These are phyloP conservation scores for Synaphobranchus kaupii DNA, from an alignment of 2,797 vertebrate species.

Conservation along the genomic window DNA sequence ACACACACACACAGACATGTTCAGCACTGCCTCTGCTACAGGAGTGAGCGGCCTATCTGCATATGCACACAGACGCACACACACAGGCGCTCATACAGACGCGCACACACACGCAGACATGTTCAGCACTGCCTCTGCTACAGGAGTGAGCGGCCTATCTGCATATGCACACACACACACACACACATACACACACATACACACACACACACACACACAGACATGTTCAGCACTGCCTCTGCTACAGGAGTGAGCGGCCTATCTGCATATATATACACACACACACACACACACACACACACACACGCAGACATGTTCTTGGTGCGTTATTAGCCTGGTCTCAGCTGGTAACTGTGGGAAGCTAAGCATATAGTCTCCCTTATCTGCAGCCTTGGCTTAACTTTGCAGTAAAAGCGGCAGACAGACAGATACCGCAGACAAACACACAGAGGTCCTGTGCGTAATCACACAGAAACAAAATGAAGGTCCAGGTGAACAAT, in stretches of 20 bases:
- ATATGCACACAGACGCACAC: background rate
- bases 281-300: background rate
- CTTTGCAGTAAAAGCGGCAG: background rate
- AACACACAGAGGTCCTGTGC: background rate
- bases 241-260: no score
- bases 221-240: background rate
- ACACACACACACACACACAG: background rate
- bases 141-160: no score
- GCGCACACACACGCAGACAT: background rate
- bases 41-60: no score
- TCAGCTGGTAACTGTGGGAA: background rate
- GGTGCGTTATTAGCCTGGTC: background rate
- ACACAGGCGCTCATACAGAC: background rate
- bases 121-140: no score
- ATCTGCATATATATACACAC: background rate
- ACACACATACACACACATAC: background rate
- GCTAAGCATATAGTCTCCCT: background rate
- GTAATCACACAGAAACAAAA: background rate
- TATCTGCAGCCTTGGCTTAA: background rate
- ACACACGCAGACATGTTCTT: background rate
- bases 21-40: no score
- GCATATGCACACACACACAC: background rate
- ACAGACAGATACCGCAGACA: background rate
- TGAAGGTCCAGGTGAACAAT: background rate
- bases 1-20: background rate